Evolutionary conservation across 2,888 invertebrate genomes (phyloP).

Genomic region (Parthenolecanium corni): DNA sequence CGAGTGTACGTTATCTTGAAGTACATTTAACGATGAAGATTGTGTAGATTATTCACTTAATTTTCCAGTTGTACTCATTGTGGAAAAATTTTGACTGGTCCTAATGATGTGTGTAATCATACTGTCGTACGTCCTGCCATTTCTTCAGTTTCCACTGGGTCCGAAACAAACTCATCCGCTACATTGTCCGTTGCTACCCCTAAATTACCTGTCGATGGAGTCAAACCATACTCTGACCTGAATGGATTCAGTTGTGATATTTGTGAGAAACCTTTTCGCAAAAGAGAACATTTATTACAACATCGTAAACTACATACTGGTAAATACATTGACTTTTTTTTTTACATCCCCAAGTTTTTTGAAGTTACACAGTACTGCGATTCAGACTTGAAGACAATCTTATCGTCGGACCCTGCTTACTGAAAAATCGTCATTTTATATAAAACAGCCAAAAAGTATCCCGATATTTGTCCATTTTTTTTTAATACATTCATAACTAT

Average conservation of each 20-base stretch:
- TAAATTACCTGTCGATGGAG: neutral
- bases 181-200: neutral
- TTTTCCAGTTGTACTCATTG: constrained; percentile 25
- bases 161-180: constrained; percentile 6
- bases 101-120: constrained; percentile 30
- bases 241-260: constrained; percentile 42
- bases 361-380: no score
- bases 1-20: neutral
- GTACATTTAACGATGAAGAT: neutral
- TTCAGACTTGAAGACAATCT: no score
- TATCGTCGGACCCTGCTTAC: no score
- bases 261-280: constrained; percentile 53
- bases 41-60: neutral
- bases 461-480: no score
- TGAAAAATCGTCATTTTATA: no score
- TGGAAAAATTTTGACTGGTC: constrained; percentile 29
- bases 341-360: no score
- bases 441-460: no score
- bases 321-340: no score
- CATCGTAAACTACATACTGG: constrained; percentile 56
- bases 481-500: no score
- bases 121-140: constrained; percentile 18
- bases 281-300: constrained; percentile 57
- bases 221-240: neutral
- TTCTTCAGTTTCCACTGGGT: constrained; percentile 15